These are phyloP conservation scores for Trachelus troglodyta DNA, from an alignment of 2,888 invertebrate species.

Conservation along the genomic window DNA sequence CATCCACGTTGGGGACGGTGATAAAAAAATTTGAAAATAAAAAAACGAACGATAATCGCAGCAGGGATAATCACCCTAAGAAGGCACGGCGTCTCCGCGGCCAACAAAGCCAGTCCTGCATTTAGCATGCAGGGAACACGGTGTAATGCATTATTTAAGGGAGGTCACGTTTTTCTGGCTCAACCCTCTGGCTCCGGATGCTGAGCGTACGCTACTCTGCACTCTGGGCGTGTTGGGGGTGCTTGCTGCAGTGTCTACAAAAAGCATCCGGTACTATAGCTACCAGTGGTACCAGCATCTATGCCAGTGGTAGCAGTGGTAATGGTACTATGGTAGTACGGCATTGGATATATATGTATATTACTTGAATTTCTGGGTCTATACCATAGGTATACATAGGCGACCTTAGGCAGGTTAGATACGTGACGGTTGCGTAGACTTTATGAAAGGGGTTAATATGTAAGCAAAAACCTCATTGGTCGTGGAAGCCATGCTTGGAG, in stretches of 20 bases:
- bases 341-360: neutral
- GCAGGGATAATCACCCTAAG: neutral
- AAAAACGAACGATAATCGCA: neutral
- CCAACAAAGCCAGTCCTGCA: neutral
- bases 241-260: neutral
- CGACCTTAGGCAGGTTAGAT: neutral
- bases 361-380: neutral
- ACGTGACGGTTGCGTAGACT: neutral
- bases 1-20: neutral
- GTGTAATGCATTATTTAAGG: constrained; percentile 40
- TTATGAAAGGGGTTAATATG: neutral
- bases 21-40: neutral
- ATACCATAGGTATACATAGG: neutral
- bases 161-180: constrained; percentile 36
- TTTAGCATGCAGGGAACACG: constrained; percentile 22
- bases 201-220: neutral
- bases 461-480: neutral
- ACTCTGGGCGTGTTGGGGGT: neutral
- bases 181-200: constrained; percentile 7
- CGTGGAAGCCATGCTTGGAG: neutral
- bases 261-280: neutral
- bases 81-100: neutral
- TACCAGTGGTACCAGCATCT: neutral
- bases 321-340: neutral
- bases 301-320: neutral